Percentiles rank a stretch among this genome's conserved stretches.
phyloP scores from a whole-genome alignment of 1,140 invertebrate genomes.

The Linepithema humile region DNA sequence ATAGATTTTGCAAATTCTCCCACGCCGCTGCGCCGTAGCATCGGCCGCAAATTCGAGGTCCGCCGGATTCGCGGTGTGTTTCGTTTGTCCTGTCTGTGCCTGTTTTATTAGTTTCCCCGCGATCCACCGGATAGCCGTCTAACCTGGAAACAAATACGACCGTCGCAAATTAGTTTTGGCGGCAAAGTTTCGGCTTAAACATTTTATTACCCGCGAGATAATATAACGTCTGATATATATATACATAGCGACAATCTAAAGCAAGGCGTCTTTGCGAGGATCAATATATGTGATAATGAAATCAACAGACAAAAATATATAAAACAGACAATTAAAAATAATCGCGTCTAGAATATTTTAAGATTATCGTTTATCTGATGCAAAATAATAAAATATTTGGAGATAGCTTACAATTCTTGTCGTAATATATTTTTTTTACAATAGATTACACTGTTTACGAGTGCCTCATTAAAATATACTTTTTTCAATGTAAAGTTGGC shows the following conservation, averaged over 20 bases:
- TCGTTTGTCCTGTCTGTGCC: constrained; percentile 46
- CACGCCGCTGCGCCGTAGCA: constrained; percentile 6
- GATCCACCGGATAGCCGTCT: constrained; percentile 17
- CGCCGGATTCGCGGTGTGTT: constrained; percentile 39
- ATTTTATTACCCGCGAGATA: constrained; percentile 34
- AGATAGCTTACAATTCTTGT: background rate
- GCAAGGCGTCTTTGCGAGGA: background rate
- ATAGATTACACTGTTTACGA: no score
- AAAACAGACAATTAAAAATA: background rate
- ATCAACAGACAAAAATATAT: background rate
- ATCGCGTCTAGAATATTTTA: background rate
- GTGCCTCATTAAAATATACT: constrained; percentile 7
- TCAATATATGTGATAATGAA: background rate
- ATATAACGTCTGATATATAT: constrained; percentile 31
- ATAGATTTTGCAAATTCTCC: constrained; percentile 65
- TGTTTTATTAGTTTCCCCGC: constrained; percentile 51
- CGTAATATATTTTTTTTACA: background rate
- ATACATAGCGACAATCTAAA: constrained; percentile 9
- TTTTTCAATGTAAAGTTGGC: background rate
- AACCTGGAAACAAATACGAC: constrained; percentile 46
- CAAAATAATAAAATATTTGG: background rate
- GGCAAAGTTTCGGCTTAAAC: constrained; percentile 45
- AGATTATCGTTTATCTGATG: background rate
- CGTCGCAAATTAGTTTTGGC: constrained; percentile 48
- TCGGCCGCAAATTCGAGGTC: constrained; percentile 40